Evolutionary conservation across 1,140 invertebrate species (phyloP).

Genomic region (Sipha flava): DNA sequence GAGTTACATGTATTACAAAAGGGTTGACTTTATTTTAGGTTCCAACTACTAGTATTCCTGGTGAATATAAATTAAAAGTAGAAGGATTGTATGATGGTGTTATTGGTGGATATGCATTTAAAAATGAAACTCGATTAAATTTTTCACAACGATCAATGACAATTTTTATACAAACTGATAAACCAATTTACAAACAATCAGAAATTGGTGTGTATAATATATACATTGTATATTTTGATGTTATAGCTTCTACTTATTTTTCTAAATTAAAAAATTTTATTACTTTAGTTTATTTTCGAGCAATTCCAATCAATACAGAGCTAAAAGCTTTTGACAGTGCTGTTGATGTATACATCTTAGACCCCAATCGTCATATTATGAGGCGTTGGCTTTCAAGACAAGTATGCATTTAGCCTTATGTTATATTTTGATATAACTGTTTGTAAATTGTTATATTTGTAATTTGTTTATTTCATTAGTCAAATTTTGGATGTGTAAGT

Average conservation of each 20-base stretch:
- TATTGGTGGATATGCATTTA: slow-evolving; percentile 72
- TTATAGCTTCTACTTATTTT: not conserved
- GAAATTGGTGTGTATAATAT: slow-evolving; percentile 57
- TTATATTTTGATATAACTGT: not conserved
- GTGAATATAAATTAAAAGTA: slow-evolving; percentile 75
- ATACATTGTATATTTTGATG: no score
- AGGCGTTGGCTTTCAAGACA: slow-evolving; percentile 83
- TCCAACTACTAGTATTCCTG: slow-evolving; percentile 68
- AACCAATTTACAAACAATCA: slow-evolving; percentile 89
- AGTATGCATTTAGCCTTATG: slow-evolving; percentile 42
- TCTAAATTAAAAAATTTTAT: slow-evolving; percentile 24
- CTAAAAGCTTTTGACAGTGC: slow-evolving; percentile 78
- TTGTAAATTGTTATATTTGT: not conserved
- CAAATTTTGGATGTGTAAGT: slow-evolving; percentile 83
- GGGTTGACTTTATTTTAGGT: slow-evolving; percentile 48
- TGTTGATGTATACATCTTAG: slow-evolving; percentile 81
- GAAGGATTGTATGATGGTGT: slow-evolving; percentile 80
- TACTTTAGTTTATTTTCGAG: slow-evolving; percentile 68
- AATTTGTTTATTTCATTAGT: slow-evolving; percentile 47
- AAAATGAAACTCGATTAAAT: slow-evolving; percentile 67
- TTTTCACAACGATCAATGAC: slow-evolving; percentile 88
- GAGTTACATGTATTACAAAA: not conserved
- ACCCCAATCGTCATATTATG: slow-evolving; percentile 76
- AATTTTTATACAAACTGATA: slow-evolving; percentile 90
- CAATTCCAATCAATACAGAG: slow-evolving; percentile 81